A percentile compares a stretch with the other conserved stretches of the same genome.
Evolutionary conservation across 2,888 invertebrate genomes (phyloP).

Genomic region (Morpho achilles): DNA sequence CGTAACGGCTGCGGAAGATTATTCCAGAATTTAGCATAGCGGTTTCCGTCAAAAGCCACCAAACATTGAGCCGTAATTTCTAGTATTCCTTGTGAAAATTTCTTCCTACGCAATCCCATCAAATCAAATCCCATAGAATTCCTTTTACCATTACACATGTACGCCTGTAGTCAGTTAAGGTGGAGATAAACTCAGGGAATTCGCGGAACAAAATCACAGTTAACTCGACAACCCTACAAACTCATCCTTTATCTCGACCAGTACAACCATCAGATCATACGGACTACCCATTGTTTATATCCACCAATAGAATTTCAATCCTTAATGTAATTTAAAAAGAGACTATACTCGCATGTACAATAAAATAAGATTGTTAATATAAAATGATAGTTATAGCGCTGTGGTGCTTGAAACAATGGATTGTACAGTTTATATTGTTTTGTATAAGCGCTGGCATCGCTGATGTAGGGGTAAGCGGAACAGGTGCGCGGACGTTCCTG

Average conservation of each 20-base stretch:
- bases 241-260: conserved; percentile 20
- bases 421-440: conserved; percentile 12
- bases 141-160: conserved; percentile 14
- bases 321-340: background rate
- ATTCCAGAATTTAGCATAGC: no score
- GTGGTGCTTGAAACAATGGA: conserved; percentile 21
- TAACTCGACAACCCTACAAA: conserved; percentile 19
- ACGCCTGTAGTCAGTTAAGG: conserved; percentile 9
- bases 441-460: conserved; percentile 18
- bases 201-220: conserved; percentile 19
- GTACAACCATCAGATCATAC: conserved; percentile 13
- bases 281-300: conserved; percentile 7
- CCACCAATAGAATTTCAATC: background rate
- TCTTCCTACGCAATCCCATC: background rate
- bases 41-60: no score
- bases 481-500: conserved; percentile 19
- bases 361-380: conserved; percentile 2
- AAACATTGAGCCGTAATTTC: no score
- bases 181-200: conserved; percentile 16
- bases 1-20: no score
- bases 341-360: background rate
- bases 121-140: conserved; percentile 5
- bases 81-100: background rate
- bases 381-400: conserved; percentile 12
- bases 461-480: conserved; percentile 15